These are phyloP conservation scores for Therioaphis trifolii DNA, from an alignment of 2,888 invertebrate genomes.

Conservation along the genomic window DNA sequence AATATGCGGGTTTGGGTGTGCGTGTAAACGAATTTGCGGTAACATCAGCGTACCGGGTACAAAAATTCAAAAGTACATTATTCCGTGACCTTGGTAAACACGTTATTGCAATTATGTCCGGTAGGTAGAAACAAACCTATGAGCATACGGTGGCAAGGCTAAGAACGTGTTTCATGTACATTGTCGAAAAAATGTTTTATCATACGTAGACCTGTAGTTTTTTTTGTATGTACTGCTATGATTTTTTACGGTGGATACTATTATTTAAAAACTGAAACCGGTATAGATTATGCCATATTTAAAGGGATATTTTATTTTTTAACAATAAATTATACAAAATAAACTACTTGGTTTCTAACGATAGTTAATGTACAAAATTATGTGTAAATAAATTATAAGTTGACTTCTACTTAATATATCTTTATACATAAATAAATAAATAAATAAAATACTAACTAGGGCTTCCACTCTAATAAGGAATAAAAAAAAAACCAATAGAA, in stretches of 20 bases:
- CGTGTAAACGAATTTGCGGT: constrained; percentile 24
- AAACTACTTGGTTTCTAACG: too few relatives aligned
- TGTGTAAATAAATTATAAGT: too few relatives aligned
- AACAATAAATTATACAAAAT: too few relatives aligned
- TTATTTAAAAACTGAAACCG: neutral
- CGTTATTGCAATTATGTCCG: constrained; percentile 42
- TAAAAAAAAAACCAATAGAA: too few relatives aligned
- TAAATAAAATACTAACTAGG: too few relatives aligned
- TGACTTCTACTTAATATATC: too few relatives aligned
- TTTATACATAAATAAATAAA: too few relatives aligned
- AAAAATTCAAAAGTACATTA: constrained; percentile 36
- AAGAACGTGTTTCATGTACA: constrained; percentile 34
- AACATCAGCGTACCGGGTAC: constrained; percentile 52
- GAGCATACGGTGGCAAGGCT: constrained; percentile 23
- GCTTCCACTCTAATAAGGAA: too few relatives aligned
- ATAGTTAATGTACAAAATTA: too few relatives aligned
- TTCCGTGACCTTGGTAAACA: constrained; percentile 47
- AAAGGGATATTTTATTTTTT: too few relatives aligned
- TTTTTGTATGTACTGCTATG: neutral
- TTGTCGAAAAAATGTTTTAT: constrained; percentile 25
- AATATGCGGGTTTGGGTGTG: neutral
- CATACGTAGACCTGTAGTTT: neutral
- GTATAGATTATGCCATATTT: too few relatives aligned
- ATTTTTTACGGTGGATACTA: constrained; percentile 6
- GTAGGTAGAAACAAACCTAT: neutral